phyloP scores from a whole-genome alignment of 2,888 invertebrate genomes.

The Clistopyga incitator region DNA sequence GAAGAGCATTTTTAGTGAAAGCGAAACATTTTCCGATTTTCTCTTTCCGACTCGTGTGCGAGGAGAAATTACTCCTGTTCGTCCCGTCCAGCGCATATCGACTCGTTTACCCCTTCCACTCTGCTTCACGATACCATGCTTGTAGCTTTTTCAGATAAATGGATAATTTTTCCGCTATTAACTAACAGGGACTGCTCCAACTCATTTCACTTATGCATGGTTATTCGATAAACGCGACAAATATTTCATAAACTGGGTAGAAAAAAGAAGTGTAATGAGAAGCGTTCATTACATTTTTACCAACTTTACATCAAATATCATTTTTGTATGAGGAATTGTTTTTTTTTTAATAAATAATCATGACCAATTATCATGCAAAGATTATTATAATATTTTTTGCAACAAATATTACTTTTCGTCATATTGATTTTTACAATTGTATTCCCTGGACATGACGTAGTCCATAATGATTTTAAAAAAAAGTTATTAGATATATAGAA shows the following conservation, averaged over 20 bases:
- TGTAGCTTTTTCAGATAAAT: conserved; percentile 1
- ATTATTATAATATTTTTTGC: no score
- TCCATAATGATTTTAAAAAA: no score
- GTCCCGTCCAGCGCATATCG: conserved; percentile 18
- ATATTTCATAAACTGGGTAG: neutral
- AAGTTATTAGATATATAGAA: no score
- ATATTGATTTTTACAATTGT: no score
- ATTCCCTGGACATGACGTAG: no score
- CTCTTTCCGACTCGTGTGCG: neutral
- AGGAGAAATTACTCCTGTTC: neutral
- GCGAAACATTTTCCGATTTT: neutral
- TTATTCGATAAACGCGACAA: neutral
- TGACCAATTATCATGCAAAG: no score
- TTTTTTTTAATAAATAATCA: no score
- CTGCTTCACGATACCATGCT: neutral
- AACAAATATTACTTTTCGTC: no score
- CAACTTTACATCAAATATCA: no score
- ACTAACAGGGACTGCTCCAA: neutral
- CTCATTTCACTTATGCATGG: neutral
- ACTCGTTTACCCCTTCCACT: conserved; percentile 4
- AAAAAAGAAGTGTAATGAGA: no score
- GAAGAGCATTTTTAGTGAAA: conserved; percentile 9
- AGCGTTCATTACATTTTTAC: no score
- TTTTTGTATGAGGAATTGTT: no score
- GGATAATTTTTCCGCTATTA: neutral